These are phyloP conservation scores for Oncorhynchus kisutch DNA, from an alignment of 2,113 vertebrate genomes.

Conservation along the genomic window DNA sequence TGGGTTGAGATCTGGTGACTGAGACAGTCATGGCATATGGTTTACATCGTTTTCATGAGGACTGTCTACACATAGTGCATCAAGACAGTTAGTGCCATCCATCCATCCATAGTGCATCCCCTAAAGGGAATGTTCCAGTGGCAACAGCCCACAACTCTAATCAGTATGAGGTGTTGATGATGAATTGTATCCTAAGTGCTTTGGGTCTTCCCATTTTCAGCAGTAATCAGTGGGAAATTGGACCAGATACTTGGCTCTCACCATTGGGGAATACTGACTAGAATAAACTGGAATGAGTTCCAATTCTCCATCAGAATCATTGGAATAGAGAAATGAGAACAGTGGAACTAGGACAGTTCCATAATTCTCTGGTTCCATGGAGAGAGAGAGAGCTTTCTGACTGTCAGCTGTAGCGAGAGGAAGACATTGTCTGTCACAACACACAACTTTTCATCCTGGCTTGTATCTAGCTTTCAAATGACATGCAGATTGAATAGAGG, in stretches of 20 bases:
- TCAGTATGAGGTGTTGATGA: neutral
- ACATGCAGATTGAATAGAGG: neutral
- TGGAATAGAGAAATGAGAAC: neutral
- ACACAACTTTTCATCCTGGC: neutral
- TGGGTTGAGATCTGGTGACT: too few species aligned
- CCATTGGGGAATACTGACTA: neutral
- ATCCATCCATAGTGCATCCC: too few species aligned
- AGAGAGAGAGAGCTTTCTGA: neutral
- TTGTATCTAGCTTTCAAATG: neutral
- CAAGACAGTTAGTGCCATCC: too few species aligned
- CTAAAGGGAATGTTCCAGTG: neutral
- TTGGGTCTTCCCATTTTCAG: neutral
- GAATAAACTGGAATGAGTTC: slow-evolving; percentile 1
- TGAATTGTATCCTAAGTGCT: neutral
- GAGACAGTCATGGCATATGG: too few species aligned
- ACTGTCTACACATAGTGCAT: neutral
- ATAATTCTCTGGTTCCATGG: neutral
- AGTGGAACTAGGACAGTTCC: neutral
- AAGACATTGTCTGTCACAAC: neutral
- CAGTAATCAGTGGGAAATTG: slow-evolving; percentile 3
- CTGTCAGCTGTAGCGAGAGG: neutral
- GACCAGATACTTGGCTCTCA: neutral
- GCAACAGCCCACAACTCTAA: neutral
- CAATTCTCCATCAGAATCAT: neutral
- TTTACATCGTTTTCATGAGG: too few species aligned